Percentiles rank a stretch among this genome's conserved stretches.
These are phyloP conservation scores for Sebastes schlegelii DNA, from an alignment of 2,113 vertebrate genomes.

Conservation along the genomic window DNA sequence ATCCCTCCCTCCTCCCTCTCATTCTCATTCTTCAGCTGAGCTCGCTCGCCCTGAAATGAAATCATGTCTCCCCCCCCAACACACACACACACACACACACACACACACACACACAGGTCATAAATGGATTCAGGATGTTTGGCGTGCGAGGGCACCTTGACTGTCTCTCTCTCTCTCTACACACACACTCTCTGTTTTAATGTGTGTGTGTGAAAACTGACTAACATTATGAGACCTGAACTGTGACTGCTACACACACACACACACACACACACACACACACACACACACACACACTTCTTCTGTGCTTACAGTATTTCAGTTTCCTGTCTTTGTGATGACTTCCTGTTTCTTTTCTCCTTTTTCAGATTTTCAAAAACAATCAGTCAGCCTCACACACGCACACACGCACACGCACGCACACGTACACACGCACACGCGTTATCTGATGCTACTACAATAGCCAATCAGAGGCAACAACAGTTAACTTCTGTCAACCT, in stretches of 20 bases:
- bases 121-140: conserved; percentile 36
- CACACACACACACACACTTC: neutral
- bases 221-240: conserved; percentile 7
- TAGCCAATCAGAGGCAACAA: too few species aligned
- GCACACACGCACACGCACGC: neutral
- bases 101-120: neutral
- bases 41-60: conserved; percentile 61
- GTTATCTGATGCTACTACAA: too few species aligned
- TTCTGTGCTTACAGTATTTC: neutral
- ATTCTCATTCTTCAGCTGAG: conserved; percentile 56
- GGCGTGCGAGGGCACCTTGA: conserved; percentile 50
- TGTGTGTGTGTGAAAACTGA: conserved; percentile 17
- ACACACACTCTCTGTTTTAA: neutral
- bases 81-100: neutral
- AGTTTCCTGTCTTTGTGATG: conserved; percentile 49
- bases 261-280: conserved; percentile 8
- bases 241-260: neutral
- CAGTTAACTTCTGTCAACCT: too few species aligned
- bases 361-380: conserved; percentile 8
- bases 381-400: neutral
- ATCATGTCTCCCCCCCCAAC: conserved; percentile 60
- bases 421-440: neutral
- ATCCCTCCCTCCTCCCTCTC: conserved; percentile 18
- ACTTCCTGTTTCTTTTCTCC: conserved; percentile 15
- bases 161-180: conserved; percentile 15